Percentiles rank a stretch among this genome's conserved stretches.
phyloP scores from a whole-genome alignment of 1,140 invertebrate species.

The Triops longicaudatus region DNA sequence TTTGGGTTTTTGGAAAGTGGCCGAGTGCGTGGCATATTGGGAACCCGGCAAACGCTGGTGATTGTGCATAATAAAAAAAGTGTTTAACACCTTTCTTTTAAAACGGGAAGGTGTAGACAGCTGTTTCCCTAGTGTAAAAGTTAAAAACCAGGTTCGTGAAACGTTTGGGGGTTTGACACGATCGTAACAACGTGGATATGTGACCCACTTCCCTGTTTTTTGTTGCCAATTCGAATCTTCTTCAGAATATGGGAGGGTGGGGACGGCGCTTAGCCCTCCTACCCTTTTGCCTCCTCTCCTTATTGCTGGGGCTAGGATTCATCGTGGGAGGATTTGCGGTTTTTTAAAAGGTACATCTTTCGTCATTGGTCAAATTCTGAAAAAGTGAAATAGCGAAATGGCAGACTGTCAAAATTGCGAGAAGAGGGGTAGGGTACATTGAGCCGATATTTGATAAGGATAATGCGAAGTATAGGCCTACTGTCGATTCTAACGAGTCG shows the following conservation, averaged over 20 bases:
- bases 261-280: conserved; percentile 11
- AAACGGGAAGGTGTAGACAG: not conserved
- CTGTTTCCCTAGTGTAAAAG: too few relatives aligned
- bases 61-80: not conserved
- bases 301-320: conserved; percentile 24
- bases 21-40: conserved; percentile 1
- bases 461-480: too few relatives aligned
- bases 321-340: conserved; percentile 25
- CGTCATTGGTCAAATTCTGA: not conserved
- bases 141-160: too few relatives aligned
- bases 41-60: not conserved
- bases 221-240: not conserved
- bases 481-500: too few relatives aligned
- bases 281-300: conserved; percentile 25
- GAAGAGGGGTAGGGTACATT: too few relatives aligned
- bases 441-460: too few relatives aligned
- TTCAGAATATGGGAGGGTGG: not conserved
- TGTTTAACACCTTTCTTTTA: not conserved
- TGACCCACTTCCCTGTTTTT: not conserved
- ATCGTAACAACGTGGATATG: not conserved
- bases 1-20: not conserved
- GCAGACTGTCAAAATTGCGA: too few relatives aligned
- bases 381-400: too few relatives aligned
- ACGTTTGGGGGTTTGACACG: too few relatives aligned
- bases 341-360: conserved; percentile 20